Percentiles rank a stretch among this genome's conserved stretches.
Evolutionary conservation across 2,888 invertebrate genomes (phyloP).

Genomic region (Mellilla xanthometata): DNA sequence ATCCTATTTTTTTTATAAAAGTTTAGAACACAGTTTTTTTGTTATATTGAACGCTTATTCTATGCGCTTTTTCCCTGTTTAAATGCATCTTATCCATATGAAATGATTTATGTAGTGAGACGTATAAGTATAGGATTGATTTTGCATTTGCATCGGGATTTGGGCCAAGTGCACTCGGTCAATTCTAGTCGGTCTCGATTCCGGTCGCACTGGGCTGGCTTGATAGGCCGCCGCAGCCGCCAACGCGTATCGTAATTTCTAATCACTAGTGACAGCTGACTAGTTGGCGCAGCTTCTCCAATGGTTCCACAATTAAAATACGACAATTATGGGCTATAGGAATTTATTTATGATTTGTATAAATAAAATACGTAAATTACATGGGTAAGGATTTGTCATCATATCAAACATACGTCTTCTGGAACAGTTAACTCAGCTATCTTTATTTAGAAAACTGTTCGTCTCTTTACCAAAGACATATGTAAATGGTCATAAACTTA

Average conservation of each 20-base stretch:
- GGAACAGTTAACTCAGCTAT: too few species aligned
- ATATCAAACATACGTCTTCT: too few species aligned
- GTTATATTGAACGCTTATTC: too few species aligned
- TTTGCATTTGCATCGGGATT: slow-evolving; percentile 66
- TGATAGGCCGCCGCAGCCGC: slow-evolving; percentile 12
- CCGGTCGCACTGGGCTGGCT: slow-evolving; percentile 32
- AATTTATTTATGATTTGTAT: slow-evolving; percentile 11
- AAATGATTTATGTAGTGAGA: too few species aligned
- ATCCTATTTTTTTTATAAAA: too few species aligned
- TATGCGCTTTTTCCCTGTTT: too few species aligned
- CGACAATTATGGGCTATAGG: slow-evolving; percentile 16
- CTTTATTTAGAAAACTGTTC: too few species aligned
- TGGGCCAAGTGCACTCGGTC: slow-evolving; percentile 74
- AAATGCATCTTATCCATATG: too few species aligned
- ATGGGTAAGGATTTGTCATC: too few species aligned
- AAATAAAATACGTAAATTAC: not conserved
- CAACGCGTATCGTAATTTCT: slow-evolving; percentile 22
- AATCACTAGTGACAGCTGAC: slow-evolving; percentile 31
- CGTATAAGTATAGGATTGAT: slow-evolving; percentile 50
- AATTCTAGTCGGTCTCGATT: slow-evolving; percentile 50
- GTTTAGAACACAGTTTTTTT: too few species aligned
- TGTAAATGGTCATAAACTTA: too few species aligned
- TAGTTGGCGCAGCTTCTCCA: slow-evolving; percentile 14
- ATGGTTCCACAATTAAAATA: slow-evolving; percentile 11
- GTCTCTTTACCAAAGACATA: too few species aligned